phyloP scores from a whole-genome alignment of 2,888 invertebrate genomes.

The Myopa testacea region DNA sequence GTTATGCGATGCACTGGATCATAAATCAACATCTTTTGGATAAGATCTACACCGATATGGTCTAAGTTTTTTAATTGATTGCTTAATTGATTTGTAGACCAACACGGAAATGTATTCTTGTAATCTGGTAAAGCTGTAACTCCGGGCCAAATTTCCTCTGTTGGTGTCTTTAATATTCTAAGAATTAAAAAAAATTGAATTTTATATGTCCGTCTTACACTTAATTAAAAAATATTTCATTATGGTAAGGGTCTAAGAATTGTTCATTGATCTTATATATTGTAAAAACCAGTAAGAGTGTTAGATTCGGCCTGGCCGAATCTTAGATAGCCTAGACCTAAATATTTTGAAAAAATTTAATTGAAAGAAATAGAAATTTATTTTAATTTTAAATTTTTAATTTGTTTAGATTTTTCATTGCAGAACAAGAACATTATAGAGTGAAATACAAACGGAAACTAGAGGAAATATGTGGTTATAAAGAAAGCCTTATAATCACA shows the following conservation, averaged over 20 bases:
- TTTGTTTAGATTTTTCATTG: too few species aligned
- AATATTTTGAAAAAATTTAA: too few species aligned
- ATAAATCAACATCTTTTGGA: constrained; percentile 90
- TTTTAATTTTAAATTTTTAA: too few species aligned
- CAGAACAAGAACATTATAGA: too few species aligned
- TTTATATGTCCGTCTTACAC: not conserved
- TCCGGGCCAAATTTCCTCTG: constrained; percentile 95
- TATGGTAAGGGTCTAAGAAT: not conserved
- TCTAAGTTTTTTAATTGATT: constrained; percentile 81
- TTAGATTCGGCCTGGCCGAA: too few species aligned
- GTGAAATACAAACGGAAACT: too few species aligned
- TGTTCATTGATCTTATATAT: not conserved
- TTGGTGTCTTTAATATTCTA: constrained; percentile 93
- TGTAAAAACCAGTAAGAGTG: not conserved
- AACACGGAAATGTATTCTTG: constrained; percentile 94
- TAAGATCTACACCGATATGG: constrained; percentile 80
- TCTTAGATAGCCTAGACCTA: too few species aligned
- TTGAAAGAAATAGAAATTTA: too few species aligned
- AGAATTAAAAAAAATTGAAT: constrained; percentile 46
- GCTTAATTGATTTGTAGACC: constrained; percentile 86
- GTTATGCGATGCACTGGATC: constrained; percentile 90
- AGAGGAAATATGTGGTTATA: too few species aligned
- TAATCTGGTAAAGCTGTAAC: constrained; percentile 93
- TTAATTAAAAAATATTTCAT: not conserved
- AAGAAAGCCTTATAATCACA: too few species aligned